Evolutionary conservation across 2,797 vertebrate genomes (phyloP).

Genomic region (Chaetodon trifasciatus): DNA sequence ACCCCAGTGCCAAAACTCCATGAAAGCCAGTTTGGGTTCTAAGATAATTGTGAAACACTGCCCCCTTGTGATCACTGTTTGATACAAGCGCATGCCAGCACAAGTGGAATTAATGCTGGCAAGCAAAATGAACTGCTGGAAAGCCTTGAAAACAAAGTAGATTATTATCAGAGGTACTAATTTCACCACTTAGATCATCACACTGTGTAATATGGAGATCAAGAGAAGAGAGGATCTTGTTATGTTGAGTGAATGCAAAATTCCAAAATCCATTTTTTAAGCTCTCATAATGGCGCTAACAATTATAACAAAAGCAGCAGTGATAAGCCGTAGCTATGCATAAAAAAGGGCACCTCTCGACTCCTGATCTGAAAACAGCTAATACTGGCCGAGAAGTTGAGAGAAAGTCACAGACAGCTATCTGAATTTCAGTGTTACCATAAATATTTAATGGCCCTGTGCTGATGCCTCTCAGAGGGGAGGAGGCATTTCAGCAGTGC

Average conservation of each 20-base stretch:
- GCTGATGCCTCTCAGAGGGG: conserved; percentile 56
- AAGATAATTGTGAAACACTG: conserved; percentile 76
- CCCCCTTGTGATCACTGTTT: conserved; percentile 75
- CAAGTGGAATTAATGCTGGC: conserved; percentile 23
- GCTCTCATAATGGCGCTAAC: neutral
- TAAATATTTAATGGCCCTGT: conserved; percentile 74
- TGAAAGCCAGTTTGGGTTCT: conserved; percentile 26
- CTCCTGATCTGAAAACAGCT: conserved; percentile 30
- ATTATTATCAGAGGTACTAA: conserved; percentile 25
- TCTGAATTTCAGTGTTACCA: conserved; percentile 62
- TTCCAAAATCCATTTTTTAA: neutral
- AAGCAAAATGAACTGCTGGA: conserved; percentile 13
- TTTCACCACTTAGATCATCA: conserved; percentile 41
- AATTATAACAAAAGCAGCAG: neutral
- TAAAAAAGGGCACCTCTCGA: conserved; percentile 29
- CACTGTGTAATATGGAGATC: conserved; percentile 16
- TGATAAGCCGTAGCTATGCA: conserved; percentile 1
- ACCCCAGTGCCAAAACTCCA: conserved; percentile 38
- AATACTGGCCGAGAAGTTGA: conserved; percentile 49
- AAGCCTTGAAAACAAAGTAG: conserved; percentile 26
- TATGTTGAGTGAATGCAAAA: neutral
- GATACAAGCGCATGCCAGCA: conserved; percentile 36
- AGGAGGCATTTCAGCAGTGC: conserved; percentile 38
- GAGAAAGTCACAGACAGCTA: conserved; percentile 59
- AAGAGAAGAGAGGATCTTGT: conserved; percentile 2